Evolutionary conservation across 2,797 vertebrate genomes (phyloP).

Genomic region (Cryptoblepharus egeriae): DNA sequence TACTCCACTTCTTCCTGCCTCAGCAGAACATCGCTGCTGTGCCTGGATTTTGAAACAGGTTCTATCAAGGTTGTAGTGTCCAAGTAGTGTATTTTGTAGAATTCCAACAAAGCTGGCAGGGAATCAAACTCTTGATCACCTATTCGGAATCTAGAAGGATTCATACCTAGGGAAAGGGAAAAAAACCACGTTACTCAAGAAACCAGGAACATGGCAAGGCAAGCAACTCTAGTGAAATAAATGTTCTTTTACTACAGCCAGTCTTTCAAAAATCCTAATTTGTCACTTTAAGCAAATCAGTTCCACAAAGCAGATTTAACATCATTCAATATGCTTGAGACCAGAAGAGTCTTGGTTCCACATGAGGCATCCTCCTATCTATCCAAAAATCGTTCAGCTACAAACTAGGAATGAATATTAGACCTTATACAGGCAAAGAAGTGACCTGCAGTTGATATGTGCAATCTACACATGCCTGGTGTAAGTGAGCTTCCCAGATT

Average conservation of each 20-base stretch:
- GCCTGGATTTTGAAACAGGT: constrained; percentile 91
- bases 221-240: not conserved
- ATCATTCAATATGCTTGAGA: too few species aligned
- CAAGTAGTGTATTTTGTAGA: constrained; percentile 99
- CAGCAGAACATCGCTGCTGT: constrained; percentile 84
- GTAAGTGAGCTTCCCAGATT: too few species aligned
- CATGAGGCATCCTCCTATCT: too few species aligned
- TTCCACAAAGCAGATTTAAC: too few species aligned
- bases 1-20: constrained; percentile 90
- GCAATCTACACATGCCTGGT: too few species aligned
- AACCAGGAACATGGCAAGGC: not conserved
- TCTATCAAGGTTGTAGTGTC: constrained; percentile 99
- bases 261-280: too few species aligned
- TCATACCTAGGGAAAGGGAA: constrained; percentile 77
- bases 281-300: too few species aligned
- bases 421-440: too few species aligned
- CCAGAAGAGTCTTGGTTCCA: too few species aligned
- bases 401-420: too few species aligned
- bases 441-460: too few species aligned
- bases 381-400: too few species aligned
- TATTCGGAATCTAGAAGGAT: constrained; percentile 89
- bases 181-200: constrained; percentile 54
- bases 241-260: not conserved
- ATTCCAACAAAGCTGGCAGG: constrained; percentile 94
- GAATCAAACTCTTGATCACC: constrained; percentile 98